These are phyloP conservation scores for Aspiorhynchus laticeps DNA, from an alignment of 2,113 vertebrate species.

Conservation along the genomic window DNA sequence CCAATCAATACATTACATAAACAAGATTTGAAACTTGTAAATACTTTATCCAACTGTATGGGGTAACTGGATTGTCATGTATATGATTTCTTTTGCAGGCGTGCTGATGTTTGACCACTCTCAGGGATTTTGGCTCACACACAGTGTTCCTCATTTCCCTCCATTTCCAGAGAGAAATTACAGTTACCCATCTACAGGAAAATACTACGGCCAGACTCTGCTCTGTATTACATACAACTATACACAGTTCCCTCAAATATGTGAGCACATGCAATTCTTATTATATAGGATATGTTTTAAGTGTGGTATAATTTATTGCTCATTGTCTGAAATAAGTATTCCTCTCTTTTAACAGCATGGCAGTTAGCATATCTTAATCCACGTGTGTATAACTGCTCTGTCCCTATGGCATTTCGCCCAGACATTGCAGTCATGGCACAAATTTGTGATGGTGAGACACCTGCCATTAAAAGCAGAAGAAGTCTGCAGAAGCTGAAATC, in stretches of 20 bases:
- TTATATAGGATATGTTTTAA: background rate
- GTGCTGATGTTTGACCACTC: conserved; percentile 81
- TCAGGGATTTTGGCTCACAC: conserved; percentile 91
- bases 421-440: conserved; percentile 77
- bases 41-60: background rate
- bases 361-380: conserved; percentile 85
- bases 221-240: conserved; percentile 86
- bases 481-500: conserved; percentile 76
- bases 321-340: conserved; percentile 6
- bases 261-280: conserved; percentile 66
- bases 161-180: conserved; percentile 83
- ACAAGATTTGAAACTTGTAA: background rate
- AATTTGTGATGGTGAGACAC: conserved; percentile 74
- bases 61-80: conserved; percentile 25
- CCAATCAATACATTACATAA: background rate
- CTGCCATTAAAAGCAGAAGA: conserved; percentile 60
- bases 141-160: conserved; percentile 89
- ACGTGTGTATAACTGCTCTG: conserved; percentile 86
- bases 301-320: background rate
- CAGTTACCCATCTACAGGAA: conserved; percentile 82
- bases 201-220: conserved; percentile 80
- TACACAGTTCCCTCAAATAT: conserved; percentile 80
- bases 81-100: conserved; percentile 72
- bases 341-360: conserved; percentile 71
- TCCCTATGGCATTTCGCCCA: conserved; percentile 75